Base-by-base conservation (phyloP, 2,113 vertebrate genomes). In the Opisthocomus hoazin region DNA sequence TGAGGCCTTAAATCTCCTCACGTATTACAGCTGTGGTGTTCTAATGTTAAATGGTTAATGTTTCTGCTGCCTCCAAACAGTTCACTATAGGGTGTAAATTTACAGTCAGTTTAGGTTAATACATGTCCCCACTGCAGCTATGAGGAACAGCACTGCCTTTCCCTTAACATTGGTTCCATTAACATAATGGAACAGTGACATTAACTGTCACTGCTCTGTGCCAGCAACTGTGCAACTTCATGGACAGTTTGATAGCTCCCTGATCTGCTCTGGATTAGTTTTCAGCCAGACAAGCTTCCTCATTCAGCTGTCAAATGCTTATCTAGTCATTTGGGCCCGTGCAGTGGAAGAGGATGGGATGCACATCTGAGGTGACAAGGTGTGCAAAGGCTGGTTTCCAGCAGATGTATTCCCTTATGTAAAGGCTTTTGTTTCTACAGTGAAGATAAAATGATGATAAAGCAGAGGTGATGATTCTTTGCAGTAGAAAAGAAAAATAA, bases 321-420 rank as follows among this genome's bases (percentile, higher is more conserved):
- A 32, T 74, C 87, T 74, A 79, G 53, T 61, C 15, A 23, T 64
- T 85, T 88, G 21, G 34, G 20, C 11, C 27, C 48, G 8, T 50
- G 26, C 1, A 9, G 22, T 58, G 27, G 32, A 84, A 87, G 21
- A 75, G 10, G 24, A 46, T 36, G 41, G 16, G 39, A 48, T 65
- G 23, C 9, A 37, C 0, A 1, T 56, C n/a, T 64, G 48, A 15
- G 41, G 24, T 37, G 37, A 57, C 22, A 70, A 84, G 29, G 36
- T 73, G 11, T 60, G 30, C 27, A 66, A 71, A 88, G n/a, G 15
- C 39, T 77, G 63, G 6, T 51, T 90, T 90, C 48, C 23, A 56
- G 9, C 8, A 60, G 19, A 51, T 0, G 0, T 58, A 46, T 69
- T 87, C 50, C 15, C 14, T 80, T 30, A 43, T 12, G 15, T 34